A percentile compares a stretch with the other conserved stretches of the same genome.
phyloP scores from a whole-genome alignment of 2,888 invertebrate genomes.

The Scotopteryx bipunctaria region DNA sequence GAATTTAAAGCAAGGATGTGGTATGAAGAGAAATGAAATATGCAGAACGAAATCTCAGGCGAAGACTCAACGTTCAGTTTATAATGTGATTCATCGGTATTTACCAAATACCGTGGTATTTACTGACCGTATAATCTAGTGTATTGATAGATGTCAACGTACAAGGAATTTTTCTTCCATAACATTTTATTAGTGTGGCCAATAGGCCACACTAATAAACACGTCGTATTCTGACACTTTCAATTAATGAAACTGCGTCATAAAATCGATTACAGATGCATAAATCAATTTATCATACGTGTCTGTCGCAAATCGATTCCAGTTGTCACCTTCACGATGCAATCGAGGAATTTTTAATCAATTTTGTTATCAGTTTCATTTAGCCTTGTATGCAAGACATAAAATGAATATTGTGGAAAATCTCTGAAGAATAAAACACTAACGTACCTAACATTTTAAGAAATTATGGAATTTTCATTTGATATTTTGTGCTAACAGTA shows the following conservation, averaged over 20 bases:
- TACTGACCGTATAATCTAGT: too few relatives aligned
- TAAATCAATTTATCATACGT: slow-evolving; percentile 73
- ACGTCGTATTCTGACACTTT: slow-evolving; percentile 34
- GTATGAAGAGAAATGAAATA: slow-evolving; percentile 5
- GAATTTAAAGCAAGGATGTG: slow-evolving; percentile 42
- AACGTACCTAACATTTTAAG: too few relatives aligned
- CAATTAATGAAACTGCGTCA: slow-evolving; percentile 52
- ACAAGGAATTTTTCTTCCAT: not conserved
- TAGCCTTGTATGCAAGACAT: slow-evolving; percentile 17
- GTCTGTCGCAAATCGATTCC: slow-evolving; percentile 79
- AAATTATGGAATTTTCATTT: not conserved
- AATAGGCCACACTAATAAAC: slow-evolving; percentile 30
- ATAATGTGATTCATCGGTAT: too few relatives aligned
- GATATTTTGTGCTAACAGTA: too few relatives aligned
- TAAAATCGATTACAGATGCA: slow-evolving; percentile 62
- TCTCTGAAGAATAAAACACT: not conserved
- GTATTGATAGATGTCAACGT: not conserved
- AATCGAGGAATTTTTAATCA: slow-evolving; percentile 35
- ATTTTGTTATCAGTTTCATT: slow-evolving; percentile 33
- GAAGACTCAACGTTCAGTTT: too few relatives aligned
- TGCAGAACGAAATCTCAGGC: not conserved
- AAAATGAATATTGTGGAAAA: slow-evolving; percentile 12
- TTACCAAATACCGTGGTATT: too few relatives aligned
- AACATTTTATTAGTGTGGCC: not conserved
- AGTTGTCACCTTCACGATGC: slow-evolving; percentile 71